Base-by-base conservation (phyloP, 2,113 vertebrate genomes). In the Hiodon alosoides region DNA sequence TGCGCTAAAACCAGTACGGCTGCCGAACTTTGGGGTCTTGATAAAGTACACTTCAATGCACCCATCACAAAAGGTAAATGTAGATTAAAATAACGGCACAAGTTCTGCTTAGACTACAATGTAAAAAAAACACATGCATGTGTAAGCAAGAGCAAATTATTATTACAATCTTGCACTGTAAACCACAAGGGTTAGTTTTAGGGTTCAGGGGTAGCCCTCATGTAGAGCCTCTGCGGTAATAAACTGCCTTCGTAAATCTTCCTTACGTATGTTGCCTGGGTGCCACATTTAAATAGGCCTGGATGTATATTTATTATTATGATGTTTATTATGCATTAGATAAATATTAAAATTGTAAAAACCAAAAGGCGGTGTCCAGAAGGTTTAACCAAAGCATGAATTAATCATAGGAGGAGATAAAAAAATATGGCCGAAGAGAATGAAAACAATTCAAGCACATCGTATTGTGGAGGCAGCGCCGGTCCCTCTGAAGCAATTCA, bases 391-490 rank as follows among this genome's bases (percentile, higher is more conserved):
- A 58, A 70, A 70, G 31, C 11, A 55, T 46, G 17, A 70, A 70
- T 57, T 55, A 70, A 70, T 3, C 58, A 4, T 14, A 59, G 46
- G 16, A 3, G 65, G 53, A 69, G 52, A 55, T 58, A 69, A 69
- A 69, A 17, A 58, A 70, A 10, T 10, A 70, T 3, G 54, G 4
- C 16, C 69, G n/a, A 76, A 72, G 9, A 5, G 61, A 76, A 70
- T 70, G 13, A 46, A 52, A 76, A 60, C 51, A 62, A 67, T n/a
- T 65, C 46, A 48, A 70, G 17, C 10, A 48, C 55, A 55, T 13
- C 5, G 31, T 71, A 59, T 71, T 47, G 69, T 71, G 17, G 14
- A 4, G 13, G 31, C 55, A 10, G 46, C 5, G 52, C 69, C 31
- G n/a, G 54, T 48, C 3, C 17, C 13, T 51, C 5, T 13, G 10